Evolutionary conservation across 2,113 vertebrate genomes (phyloP), one percentile per base, ranked within the genome.

Genomic region (Pluvianellus socialis): DNA sequence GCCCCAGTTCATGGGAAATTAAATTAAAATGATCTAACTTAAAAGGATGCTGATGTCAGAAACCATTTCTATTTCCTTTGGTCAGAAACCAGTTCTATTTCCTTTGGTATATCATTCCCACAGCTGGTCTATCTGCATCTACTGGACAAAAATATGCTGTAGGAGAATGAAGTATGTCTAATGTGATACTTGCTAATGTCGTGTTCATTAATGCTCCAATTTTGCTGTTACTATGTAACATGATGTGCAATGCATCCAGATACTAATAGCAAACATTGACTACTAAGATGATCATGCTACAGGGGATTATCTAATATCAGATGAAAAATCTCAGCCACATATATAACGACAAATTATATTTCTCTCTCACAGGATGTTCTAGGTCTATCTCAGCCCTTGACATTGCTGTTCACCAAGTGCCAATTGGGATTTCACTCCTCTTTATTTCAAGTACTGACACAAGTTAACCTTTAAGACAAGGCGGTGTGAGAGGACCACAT

Each of bases 401-500:
- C 28, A 27, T 10, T 20, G 0, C 2, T 47, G 26, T 59, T 59
- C 27, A 47, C 4, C 10, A 40, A 44, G 7, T 72, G 4, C 7
- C 33, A 56, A 0, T 0, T 22, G 5, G 6, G 10, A 4, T 1
- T 73, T 86, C 17, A 33, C 7, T 55, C 10, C 12, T 40, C n/a
- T 80, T 88, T 72, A 13, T 73, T 79, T 92, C 45, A 83, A 45
- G 7, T n/a, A 42, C 24, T 49, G 15, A 53, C n/a, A 77, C 2
- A 35, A 73, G 32, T 22, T 18, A 24, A 2, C 3, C 59, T 82
- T 33, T 49, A 21, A 56, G 45, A 81, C 12, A 56, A 62, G 17
- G n/a, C 8, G 9, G 3, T 28, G 0, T 23, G 19, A 72, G 8
- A 61, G 1, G 68, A 6, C 2, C 5, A 61, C 5, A 19, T 32